Evolutionary conservation across 2,113 vertebrate genomes (phyloP).

Genomic region (Phrynosoma platyrhinos): DNA sequence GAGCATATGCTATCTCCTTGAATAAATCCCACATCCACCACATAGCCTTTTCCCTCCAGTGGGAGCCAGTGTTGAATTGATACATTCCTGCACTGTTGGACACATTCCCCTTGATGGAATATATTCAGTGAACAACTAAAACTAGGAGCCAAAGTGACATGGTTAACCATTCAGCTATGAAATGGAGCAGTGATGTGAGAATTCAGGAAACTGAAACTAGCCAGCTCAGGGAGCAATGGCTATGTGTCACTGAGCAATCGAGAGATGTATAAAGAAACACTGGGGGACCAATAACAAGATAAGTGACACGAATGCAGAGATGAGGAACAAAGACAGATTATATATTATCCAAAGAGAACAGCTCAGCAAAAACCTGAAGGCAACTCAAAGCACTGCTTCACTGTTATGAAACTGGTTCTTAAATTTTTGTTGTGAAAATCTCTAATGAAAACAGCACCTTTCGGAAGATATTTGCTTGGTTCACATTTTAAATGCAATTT

Average conservation of each 20-base stretch:
- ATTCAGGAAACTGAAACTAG: slow-evolving; percentile 1
- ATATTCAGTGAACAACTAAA: slow-evolving; percentile 13
- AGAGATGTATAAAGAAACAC: background rate
- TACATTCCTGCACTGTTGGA: background rate
- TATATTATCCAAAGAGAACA: background rate
- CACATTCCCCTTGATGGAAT: background rate
- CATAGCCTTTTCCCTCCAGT: background rate
- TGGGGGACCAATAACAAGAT: background rate
- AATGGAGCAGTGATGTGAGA: slow-evolving; percentile 18
- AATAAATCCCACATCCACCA: background rate
- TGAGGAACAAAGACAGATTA: background rate
- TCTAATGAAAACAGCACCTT: background rate
- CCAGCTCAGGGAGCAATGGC: slow-evolving; percentile 1
- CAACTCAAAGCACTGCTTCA: background rate
- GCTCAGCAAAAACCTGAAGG: background rate
- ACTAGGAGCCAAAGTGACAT: background rate
- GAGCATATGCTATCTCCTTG: background rate
- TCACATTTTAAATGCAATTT: background rate
- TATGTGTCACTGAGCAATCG: slow-evolving; percentile 1
- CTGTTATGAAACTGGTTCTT: background rate
- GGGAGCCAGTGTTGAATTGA: background rate
- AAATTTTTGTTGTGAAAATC: background rate
- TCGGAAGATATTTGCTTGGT: background rate
- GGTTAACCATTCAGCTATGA: slow-evolving; percentile 5
- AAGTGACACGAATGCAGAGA: background rate